Percentiles rank a stretch among this genome's conserved stretches.
These are phyloP conservation scores for Vespertilio murinus DNA, from an alignment of 2,797 vertebrate genomes.

Conservation along the genomic window DNA sequence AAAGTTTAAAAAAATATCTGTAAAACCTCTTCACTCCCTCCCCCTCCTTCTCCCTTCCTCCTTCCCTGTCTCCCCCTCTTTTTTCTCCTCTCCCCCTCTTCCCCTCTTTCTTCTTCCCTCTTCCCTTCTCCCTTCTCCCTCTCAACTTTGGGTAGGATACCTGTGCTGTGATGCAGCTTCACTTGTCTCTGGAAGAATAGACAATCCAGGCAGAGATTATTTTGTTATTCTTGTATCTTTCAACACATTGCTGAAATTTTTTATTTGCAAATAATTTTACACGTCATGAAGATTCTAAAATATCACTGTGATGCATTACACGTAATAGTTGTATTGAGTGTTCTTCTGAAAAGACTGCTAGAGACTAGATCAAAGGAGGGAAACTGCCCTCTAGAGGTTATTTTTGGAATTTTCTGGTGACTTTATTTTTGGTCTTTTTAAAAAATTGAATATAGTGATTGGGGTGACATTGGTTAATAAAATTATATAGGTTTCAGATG, in stretches of 20 bases:
- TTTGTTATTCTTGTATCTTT: conserved; percentile 5
- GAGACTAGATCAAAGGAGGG: not conserved
- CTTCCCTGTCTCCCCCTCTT: no score
- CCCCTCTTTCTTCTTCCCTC: no score
- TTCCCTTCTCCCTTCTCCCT: not conserved
- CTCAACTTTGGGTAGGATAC: not conserved
- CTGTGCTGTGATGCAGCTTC: not conserved
- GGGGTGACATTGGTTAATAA: not conserved
- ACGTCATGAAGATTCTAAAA: conserved; percentile 9
- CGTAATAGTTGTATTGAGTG: not conserved
- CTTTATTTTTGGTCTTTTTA: not conserved
- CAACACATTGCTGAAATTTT: not conserved
- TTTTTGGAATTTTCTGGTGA: not conserved
- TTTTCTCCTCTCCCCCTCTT: no score
- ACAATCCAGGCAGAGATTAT: not conserved
- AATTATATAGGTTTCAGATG: not conserved
- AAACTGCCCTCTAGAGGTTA: conserved; percentile 54
- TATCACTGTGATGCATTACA: not conserved
- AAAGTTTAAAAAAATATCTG: not conserved
- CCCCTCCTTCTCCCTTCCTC: accelerated
- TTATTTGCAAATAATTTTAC: conserved; percentile 33
- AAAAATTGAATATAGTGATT: not conserved
- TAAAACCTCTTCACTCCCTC: not conserved
- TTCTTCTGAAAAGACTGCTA: conserved; percentile 19
- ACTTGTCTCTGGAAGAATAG: not conserved